Percentiles rank a stretch among this genome's conserved stretches.
Conservation (phyloP, 2,797 vertebrate genomes). For the Rhinella marina region DNA sequence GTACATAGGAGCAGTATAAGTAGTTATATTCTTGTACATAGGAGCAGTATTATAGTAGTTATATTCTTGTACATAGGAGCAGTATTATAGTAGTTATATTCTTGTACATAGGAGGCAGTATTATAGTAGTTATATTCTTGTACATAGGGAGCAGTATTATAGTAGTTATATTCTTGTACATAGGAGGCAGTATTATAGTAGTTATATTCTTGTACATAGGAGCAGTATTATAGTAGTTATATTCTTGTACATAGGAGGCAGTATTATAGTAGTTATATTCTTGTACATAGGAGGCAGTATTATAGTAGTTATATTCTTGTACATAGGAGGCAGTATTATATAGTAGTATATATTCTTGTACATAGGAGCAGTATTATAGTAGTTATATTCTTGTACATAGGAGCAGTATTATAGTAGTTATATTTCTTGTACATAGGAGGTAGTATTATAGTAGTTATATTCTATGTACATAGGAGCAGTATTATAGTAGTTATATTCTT, state of each 20-base stretch:
- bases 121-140: slow-evolving; percentile 21
- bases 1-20: slow-evolving; percentile 6
- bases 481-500: slow-evolving; percentile 5
- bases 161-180: slow-evolving; percentile 8
- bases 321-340: background rate
- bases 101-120: slow-evolving; percentile 10
- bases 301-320: background rate
- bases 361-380: background rate
- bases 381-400: background rate
- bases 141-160: slow-evolving; percentile 2
- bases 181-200: slow-evolving; percentile 11
- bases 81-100: slow-evolving; percentile 26
- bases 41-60: slow-evolving; percentile 14
- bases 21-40: slow-evolving; percentile 11
- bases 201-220: slow-evolving; percentile 10
- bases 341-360: slow-evolving; percentile 4
- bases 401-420: background rate
- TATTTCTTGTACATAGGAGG: background rate
- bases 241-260: background rate
- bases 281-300: background rate
- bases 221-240: slow-evolving; percentile 7
- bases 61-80: slow-evolving; percentile 18
- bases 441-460: background rate
- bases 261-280: slow-evolving; percentile 7
- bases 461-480: background rate